A percentile compares a stretch with the other conserved stretches of the same genome.
Conservation (phyloP, 2,888 invertebrate genomes). For the Tinea trinotella region DNA sequence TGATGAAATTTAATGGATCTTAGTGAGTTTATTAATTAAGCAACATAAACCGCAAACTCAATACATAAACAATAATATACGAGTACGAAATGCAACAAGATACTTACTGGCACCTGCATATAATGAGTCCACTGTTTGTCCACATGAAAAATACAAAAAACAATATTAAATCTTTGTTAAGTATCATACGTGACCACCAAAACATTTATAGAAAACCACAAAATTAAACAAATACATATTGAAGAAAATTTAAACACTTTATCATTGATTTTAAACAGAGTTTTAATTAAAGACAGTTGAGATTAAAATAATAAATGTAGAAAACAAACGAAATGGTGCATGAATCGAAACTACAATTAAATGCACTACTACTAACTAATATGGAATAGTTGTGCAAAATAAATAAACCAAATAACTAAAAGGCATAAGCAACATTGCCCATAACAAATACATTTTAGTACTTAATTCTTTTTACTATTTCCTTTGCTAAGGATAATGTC, state of each 20-base stretch:
- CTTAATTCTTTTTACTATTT: too few species aligned
- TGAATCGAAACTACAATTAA: slow-evolving; percentile 40
- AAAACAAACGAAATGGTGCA: slow-evolving; percentile 57
- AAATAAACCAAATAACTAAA: slow-evolving; percentile 40
- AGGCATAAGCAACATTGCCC: slow-evolving; percentile 22
- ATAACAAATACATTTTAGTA: too few species aligned
- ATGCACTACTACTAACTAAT: slow-evolving; percentile 52
- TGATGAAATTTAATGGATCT: not conserved
- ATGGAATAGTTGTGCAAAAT: slow-evolving; percentile 47
- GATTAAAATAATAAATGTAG: slow-evolving; percentile 21
- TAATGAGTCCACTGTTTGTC: slow-evolving; percentile 78
- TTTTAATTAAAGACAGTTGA: not conserved
- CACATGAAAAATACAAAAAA: slow-evolving; percentile 34
- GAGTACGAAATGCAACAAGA: slow-evolving; percentile 17
- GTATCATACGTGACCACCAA: not conserved
- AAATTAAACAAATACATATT: not conserved
- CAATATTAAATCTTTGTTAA: not conserved
- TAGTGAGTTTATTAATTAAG: slow-evolving; percentile 6
- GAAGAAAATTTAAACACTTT: not conserved
- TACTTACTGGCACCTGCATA: slow-evolving; percentile 82
- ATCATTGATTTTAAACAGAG: not conserved
- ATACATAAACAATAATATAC: slow-evolving; percentile 13
- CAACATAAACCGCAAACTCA: not conserved
- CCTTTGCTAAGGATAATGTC: too few species aligned
- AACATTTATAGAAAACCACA: not conserved